Percentiles rank a stretch among this genome's conserved stretches.
Conservation (phyloP, 2,797 vertebrate genomes). For the Myiotriccus ornatus region DNA sequence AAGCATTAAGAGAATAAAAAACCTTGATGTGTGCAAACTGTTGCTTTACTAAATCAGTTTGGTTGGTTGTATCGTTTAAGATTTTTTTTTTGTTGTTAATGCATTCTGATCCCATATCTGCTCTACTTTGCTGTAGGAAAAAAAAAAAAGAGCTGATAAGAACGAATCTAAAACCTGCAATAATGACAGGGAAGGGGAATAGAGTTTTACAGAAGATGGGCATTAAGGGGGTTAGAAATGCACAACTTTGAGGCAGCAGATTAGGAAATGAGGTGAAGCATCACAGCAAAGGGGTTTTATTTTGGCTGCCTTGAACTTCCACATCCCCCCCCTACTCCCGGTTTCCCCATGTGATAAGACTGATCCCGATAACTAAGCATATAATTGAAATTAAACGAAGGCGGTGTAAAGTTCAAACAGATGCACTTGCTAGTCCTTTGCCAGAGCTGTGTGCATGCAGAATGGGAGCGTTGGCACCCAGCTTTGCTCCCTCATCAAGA, state of each 20-base stretch:
- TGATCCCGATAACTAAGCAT: not conserved
- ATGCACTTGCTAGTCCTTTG: not conserved
- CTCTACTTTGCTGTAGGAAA: not conserved
- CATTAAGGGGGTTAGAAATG: not conserved
- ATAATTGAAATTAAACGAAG: not conserved
- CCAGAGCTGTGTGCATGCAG: not conserved
- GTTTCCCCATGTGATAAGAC: rapidly evolving
- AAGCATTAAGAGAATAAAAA: not conserved
- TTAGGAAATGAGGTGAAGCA: not conserved
- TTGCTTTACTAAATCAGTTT: not conserved
- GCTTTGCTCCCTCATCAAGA: conserved; percentile 1
- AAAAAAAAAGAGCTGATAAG: not conserved
- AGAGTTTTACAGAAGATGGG: not conserved
- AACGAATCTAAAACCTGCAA: not conserved
- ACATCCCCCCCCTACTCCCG: not conserved
- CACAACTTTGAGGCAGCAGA: not conserved
- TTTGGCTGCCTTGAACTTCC: not conserved
- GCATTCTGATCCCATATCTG: not conserved
- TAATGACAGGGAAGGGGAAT: not conserved
- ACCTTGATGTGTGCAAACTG: not conserved
- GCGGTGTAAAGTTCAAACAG: not conserved
- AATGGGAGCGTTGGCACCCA: not conserved
- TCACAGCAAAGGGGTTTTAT: not conserved
- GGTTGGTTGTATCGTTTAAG: not conserved
- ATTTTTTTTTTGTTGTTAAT: not conserved